Base-by-base conservation (phyloP, 2,888 invertebrate species). In the Xestia xanthographa region DNA sequence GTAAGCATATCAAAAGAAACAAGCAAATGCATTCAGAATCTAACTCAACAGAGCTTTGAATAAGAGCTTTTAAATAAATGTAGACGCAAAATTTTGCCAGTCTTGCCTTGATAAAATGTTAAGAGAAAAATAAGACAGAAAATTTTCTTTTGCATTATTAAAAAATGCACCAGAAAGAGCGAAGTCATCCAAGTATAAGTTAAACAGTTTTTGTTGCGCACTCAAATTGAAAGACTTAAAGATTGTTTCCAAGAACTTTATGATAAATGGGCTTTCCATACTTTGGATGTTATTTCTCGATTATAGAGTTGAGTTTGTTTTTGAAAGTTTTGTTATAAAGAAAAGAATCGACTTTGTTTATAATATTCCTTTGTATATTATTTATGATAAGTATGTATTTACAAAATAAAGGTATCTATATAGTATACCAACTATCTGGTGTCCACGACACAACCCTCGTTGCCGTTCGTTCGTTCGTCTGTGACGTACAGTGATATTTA, bases 151-250 rank as follows among this genome's bases (percentile, higher is more conserved):
- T 82, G 77, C 79, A 77, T 85, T 86, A 85, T 88, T 87, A 80
- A 86, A 85, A 86, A 81, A 74, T 84, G 80, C 85, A 84, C 66
- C 63, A 74, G 77, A 86, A 87, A 83, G 83, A 83, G 82, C 83
- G 82, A 88, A 87, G 85, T 86, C 85, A 77, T 87, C 79, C 71
- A 85, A 89, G 82, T 87, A 73, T 71, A 84, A 88, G 83, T 87
- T 84, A 86, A 88, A 86, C 82, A 86, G 80, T 84, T 87, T 85
- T 88, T 86, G 79, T 82, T 73, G 77, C 69, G 79, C 80, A 81
- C 81, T 88, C 82, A 86, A 89, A 87, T 87, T 87, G 85, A 89
- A 89, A 87, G 86, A 83, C 85, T 86, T 83, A 71, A 87, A 87
- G 85, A 84, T 86, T 85, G 82, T 86, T 86, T 82, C 53, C 75